Conservation (phyloP, 2,888 invertebrate species). For the Plebejus anna region DNA sequence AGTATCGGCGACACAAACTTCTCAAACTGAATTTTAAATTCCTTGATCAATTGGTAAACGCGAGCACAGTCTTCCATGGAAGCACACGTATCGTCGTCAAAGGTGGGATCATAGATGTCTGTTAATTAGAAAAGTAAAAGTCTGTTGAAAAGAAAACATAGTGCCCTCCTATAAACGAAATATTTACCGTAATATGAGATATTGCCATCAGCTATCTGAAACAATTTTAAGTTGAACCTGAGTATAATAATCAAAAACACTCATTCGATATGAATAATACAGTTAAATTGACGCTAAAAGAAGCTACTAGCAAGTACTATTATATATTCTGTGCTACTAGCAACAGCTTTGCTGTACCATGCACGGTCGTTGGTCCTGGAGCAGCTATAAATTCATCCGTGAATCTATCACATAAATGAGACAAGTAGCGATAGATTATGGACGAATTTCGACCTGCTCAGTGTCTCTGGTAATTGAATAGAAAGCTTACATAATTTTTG, state of each 20-base stretch:
- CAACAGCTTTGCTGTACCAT: too few relatives aligned
- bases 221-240: background rate
- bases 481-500: slow-evolving; percentile 45
- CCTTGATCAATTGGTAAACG: slow-evolving; percentile 48
- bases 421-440: too few relatives aligned
- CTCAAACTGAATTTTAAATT: slow-evolving; percentile 56
- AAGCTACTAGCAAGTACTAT: background rate
- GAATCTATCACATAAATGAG: too few relatives aligned
- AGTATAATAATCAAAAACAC: background rate
- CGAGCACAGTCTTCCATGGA: slow-evolving; percentile 59
- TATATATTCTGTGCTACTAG: background rate
- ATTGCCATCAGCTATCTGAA: background rate
- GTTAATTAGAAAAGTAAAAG: slow-evolving; percentile 27
- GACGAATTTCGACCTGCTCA: too few relatives aligned
- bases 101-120: slow-evolving; percentile 57
- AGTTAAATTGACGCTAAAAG: too few relatives aligned
- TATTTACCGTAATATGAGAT: background rate
- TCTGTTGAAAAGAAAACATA: too few relatives aligned
- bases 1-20: slow-evolving; percentile 63
- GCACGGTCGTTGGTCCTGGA: too few relatives aligned
- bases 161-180: background rate
- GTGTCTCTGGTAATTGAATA: background rate
- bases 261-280: background rate
- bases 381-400: too few relatives aligned
- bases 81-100: slow-evolving; percentile 49